phyloP scores from a whole-genome alignment of 2,113 vertebrate species.

The Nymphicus hollandicus region DNA sequence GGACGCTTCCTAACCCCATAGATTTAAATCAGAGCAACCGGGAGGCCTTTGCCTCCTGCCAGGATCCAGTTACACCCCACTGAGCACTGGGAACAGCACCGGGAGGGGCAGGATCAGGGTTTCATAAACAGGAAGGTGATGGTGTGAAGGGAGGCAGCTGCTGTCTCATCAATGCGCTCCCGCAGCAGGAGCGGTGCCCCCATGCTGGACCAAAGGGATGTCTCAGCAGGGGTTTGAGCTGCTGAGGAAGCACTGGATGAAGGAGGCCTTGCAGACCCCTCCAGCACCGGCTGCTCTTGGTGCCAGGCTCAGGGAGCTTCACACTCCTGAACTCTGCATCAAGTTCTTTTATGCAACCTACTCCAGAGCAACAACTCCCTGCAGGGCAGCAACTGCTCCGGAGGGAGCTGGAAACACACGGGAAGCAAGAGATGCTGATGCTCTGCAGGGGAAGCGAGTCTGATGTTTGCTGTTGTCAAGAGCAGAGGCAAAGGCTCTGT shows the following conservation, averaged over 20 bases:
- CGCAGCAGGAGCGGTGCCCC: not conserved
- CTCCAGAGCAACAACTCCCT: not conserved
- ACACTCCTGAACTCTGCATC: not conserved
- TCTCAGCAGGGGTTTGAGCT: not conserved
- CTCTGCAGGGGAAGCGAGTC: not conserved
- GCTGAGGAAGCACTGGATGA: not conserved
- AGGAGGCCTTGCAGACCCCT: not conserved
- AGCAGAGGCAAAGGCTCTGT: not conserved
- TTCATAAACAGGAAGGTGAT: slow-evolving; percentile 66
- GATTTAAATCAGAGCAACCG: not conserved
- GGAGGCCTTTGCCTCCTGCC: not conserved
- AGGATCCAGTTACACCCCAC: slow-evolving; percentile 43
- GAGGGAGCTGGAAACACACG: not conserved
- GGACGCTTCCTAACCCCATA: not conserved
- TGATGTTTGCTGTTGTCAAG: not conserved
- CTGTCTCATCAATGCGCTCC: not conserved
- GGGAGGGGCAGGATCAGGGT: slow-evolving; percentile 41
- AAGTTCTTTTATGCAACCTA: not conserved
- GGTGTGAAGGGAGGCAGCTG: slow-evolving; percentile 53
- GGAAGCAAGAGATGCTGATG: not conserved
- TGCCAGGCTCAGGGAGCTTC: not conserved
- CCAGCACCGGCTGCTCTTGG: not conserved
- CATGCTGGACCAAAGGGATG: not conserved
- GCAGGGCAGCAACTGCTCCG: not conserved
- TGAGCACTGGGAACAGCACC: not conserved